Evolutionary conservation across 2,888 invertebrate genomes (phyloP), one percentile per base, ranked within the genome.

Genomic region (Lacanobia wlatinum): DNA sequence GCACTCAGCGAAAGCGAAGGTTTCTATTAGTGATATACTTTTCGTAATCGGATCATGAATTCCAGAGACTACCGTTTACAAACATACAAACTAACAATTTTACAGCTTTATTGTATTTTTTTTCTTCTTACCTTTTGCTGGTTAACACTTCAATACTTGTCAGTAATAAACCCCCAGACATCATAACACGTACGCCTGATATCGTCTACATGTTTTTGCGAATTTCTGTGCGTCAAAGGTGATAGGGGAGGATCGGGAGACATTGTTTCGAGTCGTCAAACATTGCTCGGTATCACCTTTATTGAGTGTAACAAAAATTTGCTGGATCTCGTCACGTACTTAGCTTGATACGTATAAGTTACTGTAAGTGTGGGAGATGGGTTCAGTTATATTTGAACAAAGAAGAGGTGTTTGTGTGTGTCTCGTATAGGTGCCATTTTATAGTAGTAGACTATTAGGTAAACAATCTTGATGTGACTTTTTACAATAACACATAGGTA

Each of bases 121-220:
- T 46, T 21, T 70, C 1, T 46, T 23, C 12, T 18, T 16, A 56
- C 9, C 23, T 3, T 9, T 43, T 14, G 43, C 21, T 28, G 10
- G 6, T 18, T 50, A 7, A 61, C 40, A 34, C 10, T 55, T 50
- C 14, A 18, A 64, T 21, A 71, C 21, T 63, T 58, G 73, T 76
- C 67, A 40, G 87, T 87, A 91, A 93, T 93, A 92, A 76, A n/a
- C 84, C 85, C 88, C 88, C 84, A 71, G 70, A 79, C 84, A 88
- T 92, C 92, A 90, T 93, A 93, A 92, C 92, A 94, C 92, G 92
- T 93, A 90, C 89, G 85, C 84, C 83, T 90, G 90, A 92, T 92
- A 91, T 89, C 89, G 87, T 86, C 88, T 87, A 87, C 88, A 90
- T 91, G 92, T 93, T 93, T 91, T 91, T 87, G 88, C 84, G 91